Conservation (phyloP, 2,888 invertebrate species). For the Onthophagus sagittarius region DNA sequence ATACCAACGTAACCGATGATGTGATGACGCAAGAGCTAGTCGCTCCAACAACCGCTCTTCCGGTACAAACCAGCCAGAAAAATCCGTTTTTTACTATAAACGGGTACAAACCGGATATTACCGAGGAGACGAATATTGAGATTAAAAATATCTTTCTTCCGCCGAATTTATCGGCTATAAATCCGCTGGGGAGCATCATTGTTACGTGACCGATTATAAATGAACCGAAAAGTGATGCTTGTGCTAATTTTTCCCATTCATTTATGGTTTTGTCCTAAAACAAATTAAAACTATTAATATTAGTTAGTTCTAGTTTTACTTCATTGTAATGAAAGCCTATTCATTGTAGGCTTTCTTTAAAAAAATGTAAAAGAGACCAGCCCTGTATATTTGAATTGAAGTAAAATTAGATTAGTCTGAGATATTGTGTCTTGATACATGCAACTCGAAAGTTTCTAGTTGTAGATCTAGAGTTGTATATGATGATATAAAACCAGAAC, state of each 20-base stretch:
- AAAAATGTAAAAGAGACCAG: too few relatives aligned
- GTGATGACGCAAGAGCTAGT: constrained; percentile 59
- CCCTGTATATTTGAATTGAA: too few relatives aligned
- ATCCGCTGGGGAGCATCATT: neutral
- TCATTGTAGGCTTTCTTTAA: too few relatives aligned
- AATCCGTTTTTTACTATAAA: neutral
- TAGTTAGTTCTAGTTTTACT: too few relatives aligned
- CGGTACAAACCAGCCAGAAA: neutral
- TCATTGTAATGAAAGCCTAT: too few relatives aligned
- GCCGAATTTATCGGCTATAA: neutral
- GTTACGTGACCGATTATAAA: neutral
- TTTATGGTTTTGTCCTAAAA: neutral
- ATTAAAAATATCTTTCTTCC: neutral
- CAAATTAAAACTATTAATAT: neutral
- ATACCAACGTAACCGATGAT: constrained; percentile 78
- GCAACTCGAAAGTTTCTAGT: too few relatives aligned
- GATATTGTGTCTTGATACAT: too few relatives aligned
- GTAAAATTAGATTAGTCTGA: too few relatives aligned
- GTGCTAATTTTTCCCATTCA: neutral
- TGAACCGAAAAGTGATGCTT: neutral
- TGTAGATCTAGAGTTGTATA: too few relatives aligned
- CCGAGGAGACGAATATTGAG: neutral
- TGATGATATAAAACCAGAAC: too few relatives aligned
- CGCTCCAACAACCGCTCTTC: neutral
- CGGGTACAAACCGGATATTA: neutral